Conservation (phyloP, 2,797 vertebrate genomes). For the Acrossocheilus fasciatus region DNA sequence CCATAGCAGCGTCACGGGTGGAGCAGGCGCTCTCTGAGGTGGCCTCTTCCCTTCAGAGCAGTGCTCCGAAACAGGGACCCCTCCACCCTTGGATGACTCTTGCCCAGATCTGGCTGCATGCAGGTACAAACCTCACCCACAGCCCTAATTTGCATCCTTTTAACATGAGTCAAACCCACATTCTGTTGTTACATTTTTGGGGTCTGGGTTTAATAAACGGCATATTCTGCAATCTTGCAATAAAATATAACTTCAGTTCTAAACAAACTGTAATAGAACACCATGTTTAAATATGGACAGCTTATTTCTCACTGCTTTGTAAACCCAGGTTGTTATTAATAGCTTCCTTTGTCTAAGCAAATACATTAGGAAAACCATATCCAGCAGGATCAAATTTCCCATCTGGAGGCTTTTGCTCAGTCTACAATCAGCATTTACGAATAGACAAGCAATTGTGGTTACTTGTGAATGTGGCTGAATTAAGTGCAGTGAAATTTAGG, state of each 20-base stretch:
- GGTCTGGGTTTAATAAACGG: neutral
- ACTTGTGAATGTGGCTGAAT: constrained; percentile 14
- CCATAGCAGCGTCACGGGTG: constrained; percentile 95
- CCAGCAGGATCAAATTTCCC: constrained; percentile 15
- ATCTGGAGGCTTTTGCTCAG: neutral
- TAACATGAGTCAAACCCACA: neutral
- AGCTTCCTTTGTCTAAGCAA: constrained; percentile 18
- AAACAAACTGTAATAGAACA: neutral
- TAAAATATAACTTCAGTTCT: neutral
- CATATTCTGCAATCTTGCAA: neutral
- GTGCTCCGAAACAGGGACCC: constrained; percentile 94
- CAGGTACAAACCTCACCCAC: constrained; percentile 78
- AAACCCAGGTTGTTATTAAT: constrained; percentile 24
- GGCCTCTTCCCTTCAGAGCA: constrained; percentile 97
- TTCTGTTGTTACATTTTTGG: neutral
- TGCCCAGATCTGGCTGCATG: constrained; percentile 98
- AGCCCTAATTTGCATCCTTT: neutral
- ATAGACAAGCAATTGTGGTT: neutral
- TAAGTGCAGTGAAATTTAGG: neutral
- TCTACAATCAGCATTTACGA: neutral
- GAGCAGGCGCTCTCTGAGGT: constrained; percentile 97
- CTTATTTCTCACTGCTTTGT: constrained; percentile 6
- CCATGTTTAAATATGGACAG: neutral
- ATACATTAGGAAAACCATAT: constrained; percentile 34
- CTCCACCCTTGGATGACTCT: constrained; percentile 98